Percentiles rank a stretch among this genome's conserved stretches.
phyloP scores from a whole-genome alignment of 2,113 vertebrate species.

The Sciurus niger region DNA sequence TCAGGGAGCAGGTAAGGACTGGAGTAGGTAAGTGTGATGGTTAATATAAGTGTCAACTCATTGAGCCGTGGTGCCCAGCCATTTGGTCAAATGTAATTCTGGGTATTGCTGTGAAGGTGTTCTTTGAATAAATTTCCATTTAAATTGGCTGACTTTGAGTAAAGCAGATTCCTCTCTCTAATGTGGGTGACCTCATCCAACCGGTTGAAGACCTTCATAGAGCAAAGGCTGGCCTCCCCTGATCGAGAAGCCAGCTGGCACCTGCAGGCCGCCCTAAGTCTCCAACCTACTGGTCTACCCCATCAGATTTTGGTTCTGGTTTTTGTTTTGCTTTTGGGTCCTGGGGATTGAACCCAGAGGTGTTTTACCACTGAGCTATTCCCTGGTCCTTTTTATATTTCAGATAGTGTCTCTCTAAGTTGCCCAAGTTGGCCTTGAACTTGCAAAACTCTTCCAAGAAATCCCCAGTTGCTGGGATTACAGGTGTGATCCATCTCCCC shows the following conservation, averaged over 20 bases:
- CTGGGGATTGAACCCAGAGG: not conserved
- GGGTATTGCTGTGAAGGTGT: not conserved
- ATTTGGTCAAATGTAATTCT: not conserved
- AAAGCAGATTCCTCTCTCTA: not conserved
- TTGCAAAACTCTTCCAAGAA: not conserved
- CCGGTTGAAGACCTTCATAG: not conserved
- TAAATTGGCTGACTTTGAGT: not conserved
- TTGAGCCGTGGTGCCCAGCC: not conserved
- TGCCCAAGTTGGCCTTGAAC: not conserved
- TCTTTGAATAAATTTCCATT: not conserved
- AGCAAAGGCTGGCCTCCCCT: not conserved
- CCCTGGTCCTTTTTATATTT: not conserved
- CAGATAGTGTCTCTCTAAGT: not conserved
- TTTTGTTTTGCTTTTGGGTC: not conserved
- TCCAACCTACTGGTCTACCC: not conserved
- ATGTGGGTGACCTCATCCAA: not conserved
- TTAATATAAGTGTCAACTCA: not conserved
- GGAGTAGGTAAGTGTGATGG: not conserved
- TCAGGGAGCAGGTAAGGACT: not conserved
- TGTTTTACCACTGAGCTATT: not conserved
- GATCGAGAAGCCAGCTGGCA: not conserved
- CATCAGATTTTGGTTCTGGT: not conserved
- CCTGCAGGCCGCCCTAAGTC: not conserved
- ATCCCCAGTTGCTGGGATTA: not conserved
- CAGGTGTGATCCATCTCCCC: fast-evolving